A percentile compares a stretch with the other conserved stretches of the same genome.
Evolutionary conservation across 2,888 invertebrate species (phyloP).

Genomic region (Galeopsomyia nigrocyanea): DNA sequence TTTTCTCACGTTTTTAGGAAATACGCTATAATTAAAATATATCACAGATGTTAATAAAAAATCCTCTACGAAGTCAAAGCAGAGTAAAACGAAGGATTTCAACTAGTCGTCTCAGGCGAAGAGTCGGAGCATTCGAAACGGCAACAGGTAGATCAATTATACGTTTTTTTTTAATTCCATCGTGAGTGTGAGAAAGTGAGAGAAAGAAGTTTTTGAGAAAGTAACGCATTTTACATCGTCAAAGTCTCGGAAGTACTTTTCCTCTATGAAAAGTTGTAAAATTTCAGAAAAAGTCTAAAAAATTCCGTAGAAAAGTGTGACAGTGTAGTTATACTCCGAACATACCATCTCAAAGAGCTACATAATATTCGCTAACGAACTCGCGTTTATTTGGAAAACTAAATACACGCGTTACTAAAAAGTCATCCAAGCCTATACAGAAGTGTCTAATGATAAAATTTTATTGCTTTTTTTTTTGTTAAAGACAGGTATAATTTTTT

Average conservation of each 20-base stretch:
- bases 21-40: constrained; percentile 66
- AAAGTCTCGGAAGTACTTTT: constrained; percentile 49
- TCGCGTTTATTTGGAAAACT: constrained; percentile 4
- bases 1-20: constrained; percentile 54
- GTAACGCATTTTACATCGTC: constrained; percentile 35
- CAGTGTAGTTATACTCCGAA: constrained; percentile 29
- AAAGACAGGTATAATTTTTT: constrained; percentile 14
- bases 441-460: constrained; percentile 1
- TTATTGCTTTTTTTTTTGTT: constrained; percentile 21
- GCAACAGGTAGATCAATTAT: constrained; percentile 26
- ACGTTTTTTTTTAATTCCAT: too few species aligned
- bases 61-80: constrained; percentile 58
- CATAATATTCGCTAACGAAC: constrained; percentile 6
- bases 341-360: constrained; percentile 12
- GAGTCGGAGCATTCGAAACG: constrained; percentile 48
- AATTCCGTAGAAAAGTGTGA: constrained; percentile 47
- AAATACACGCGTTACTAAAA: constrained; percentile 4
- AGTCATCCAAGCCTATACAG: constrained; percentile 1
- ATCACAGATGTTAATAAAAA: constrained; percentile 67
- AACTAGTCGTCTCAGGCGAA: constrained; percentile 47
- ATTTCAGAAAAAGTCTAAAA: constrained; percentile 47
- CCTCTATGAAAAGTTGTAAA: constrained; percentile 46
- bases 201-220: constrained; percentile 22
- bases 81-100: constrained; percentile 55
- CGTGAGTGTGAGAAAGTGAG: too few species aligned